phyloP scores from a whole-genome alignment of 2,797 vertebrate genomes.

The Anabas testudineus region DNA sequence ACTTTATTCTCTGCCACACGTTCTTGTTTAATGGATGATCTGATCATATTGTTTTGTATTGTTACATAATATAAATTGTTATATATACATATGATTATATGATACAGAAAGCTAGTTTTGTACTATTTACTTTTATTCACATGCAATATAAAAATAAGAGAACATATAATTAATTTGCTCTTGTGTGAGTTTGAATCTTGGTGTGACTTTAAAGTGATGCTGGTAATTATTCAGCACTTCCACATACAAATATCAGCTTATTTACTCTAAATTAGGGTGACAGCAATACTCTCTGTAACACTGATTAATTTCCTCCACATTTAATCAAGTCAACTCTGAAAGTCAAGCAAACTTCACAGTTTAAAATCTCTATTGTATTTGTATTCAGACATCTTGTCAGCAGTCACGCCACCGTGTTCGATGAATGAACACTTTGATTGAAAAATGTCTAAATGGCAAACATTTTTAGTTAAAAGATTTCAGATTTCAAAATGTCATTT shows the following conservation, averaged over 20 bases:
- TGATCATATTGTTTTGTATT: not conserved
- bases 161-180: not conserved
- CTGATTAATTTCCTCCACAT: slow-evolving; percentile 33
- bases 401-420: too few species aligned
- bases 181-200: slow-evolving; percentile 12
- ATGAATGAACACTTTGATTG: too few species aligned
- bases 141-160: not conserved
- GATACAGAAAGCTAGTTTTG: not conserved
- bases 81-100: too few species aligned
- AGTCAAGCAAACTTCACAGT: slow-evolving; percentile 4
- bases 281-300: slow-evolving; percentile 34
- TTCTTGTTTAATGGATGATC: not conserved
- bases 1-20: not conserved
- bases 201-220: slow-evolving; percentile 43
- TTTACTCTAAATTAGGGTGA: slow-evolving; percentile 61
- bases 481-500: too few species aligned
- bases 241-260: slow-evolving; percentile 63
- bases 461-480: too few species aligned
- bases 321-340: slow-evolving; percentile 23
- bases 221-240: slow-evolving; percentile 55
- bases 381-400: not conserved
- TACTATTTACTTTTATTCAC: not conserved
- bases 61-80: too few species aligned
- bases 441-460: too few species aligned
- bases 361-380: not conserved